These are phyloP conservation scores for Parascotia fuliginaria DNA, from an alignment of 2,888 invertebrate species.

Conservation along the genomic window DNA sequence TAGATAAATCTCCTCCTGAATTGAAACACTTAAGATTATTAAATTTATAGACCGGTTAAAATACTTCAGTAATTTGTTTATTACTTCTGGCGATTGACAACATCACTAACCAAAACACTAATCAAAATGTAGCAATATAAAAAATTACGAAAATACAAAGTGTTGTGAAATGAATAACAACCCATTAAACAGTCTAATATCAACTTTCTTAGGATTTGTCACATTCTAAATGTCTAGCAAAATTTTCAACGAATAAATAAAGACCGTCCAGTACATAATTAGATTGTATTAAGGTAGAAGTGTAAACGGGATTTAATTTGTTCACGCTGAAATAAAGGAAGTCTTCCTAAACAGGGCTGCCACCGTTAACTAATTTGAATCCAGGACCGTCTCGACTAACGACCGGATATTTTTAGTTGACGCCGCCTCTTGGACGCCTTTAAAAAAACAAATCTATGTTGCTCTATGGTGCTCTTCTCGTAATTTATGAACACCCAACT, in stretches of 20 bases:
- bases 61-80: no score
- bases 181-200: no score
- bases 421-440: slow-evolving; percentile 69
- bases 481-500: slow-evolving; percentile 74
- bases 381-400: slow-evolving; percentile 63
- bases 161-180: no score
- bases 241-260: slow-evolving; percentile 16
- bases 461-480: slow-evolving; percentile 48
- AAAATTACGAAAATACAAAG: no score
- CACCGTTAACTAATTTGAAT: slow-evolving; percentile 75
- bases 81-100: no score
- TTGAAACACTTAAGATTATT: no score
- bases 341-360: slow-evolving; percentile 50
- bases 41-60: no score
- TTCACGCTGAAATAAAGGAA: slow-evolving; percentile 50
- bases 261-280: slow-evolving; percentile 27
- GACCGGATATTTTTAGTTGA: slow-evolving; percentile 74
- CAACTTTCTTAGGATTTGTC: no score
- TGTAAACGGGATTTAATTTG: slow-evolving; percentile 46
- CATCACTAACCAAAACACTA: no score
- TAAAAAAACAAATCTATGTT: slow-evolving; percentile 59
- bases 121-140: no score
- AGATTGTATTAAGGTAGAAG: slow-evolving; percentile 39
- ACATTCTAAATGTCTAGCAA: no score
- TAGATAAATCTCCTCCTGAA: no score